Evolutionary conservation across 2,888 invertebrate species (phyloP).

Genomic region (Conchocele bisecta): DNA sequence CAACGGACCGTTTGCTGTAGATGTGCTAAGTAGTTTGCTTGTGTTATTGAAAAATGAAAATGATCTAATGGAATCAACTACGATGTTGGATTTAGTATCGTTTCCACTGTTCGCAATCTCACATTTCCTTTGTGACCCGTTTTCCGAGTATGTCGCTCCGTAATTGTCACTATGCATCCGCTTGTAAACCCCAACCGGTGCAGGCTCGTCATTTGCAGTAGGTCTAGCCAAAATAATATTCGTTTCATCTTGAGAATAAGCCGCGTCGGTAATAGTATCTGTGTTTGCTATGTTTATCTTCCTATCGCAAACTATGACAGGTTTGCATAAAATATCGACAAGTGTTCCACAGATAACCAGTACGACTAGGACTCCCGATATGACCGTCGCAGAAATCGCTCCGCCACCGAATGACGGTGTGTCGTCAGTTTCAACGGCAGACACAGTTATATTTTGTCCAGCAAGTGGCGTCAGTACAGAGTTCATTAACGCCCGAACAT

Average conservation of each 20-base stretch:
- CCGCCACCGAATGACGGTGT: not conserved
- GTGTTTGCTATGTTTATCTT: no score
- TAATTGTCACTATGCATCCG: no score
- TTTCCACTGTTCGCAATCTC: no score
- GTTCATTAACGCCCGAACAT: not conserved
- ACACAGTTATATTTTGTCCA: not conserved
- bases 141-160: not conserved
- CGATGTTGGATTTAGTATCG: not conserved
- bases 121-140: no score
- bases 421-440: not conserved
- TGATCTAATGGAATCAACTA: conserved; percentile 27
- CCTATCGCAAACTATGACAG: no score
- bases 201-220: no score
- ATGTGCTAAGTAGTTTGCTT: conserved; percentile 54
- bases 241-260: no score
- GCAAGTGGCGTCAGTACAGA: not conserved
- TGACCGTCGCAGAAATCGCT: not conserved
- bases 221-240: no score
- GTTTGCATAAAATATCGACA: not conserved
- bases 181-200: no score
- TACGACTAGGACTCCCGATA: not conserved
- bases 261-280: no score
- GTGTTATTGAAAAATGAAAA: conserved; percentile 61
- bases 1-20: conserved; percentile 77
- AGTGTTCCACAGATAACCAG: not conserved